Percentiles rank a stretch among this genome's conserved stretches.
Conservation (phyloP, 2,888 invertebrate species). For the Diabrotica balteata region DNA sequence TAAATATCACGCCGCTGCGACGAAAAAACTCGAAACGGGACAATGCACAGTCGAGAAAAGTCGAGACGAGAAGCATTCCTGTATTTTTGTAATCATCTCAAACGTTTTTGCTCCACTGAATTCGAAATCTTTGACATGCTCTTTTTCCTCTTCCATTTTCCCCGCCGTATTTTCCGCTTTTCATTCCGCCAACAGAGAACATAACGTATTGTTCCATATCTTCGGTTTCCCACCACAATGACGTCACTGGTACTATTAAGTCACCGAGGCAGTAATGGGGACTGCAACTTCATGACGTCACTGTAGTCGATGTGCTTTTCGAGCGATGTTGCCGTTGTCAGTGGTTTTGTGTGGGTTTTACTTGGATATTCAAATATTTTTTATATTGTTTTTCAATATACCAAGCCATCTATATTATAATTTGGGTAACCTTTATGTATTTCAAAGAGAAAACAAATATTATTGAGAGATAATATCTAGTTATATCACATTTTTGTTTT, state of each 20-base stretch:
- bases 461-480: background rate
- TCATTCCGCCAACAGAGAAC: conserved; percentile 16
- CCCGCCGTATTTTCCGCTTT: conserved; percentile 15
- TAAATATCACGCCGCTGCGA: too few relatives aligned
- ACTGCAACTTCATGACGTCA: conserved; percentile 34
- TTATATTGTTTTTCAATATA: background rate
- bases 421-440: too few relatives aligned
- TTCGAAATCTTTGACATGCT: conserved; percentile 11
- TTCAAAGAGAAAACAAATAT: background rate
- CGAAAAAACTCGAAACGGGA: too few relatives aligned
- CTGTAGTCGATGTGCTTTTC: conserved; percentile 12
- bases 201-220: conserved; percentile 22
- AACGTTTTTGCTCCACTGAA: conserved; percentile 13
- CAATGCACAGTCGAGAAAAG: too few relatives aligned
- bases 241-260: conserved; percentile 30
- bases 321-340: background rate
- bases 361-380: too few relatives aligned
- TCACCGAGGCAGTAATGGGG: conserved; percentile 26
- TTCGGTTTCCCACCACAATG: conserved; percentile 27
- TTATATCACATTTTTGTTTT: background rate
- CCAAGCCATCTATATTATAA: background rate
- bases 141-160: conserved; percentile 13
- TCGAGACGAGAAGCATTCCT: background rate
- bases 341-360: too few relatives aligned
- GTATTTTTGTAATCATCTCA: conserved; percentile 6